Percentiles rank a stretch among this genome's conserved stretches.
Conservation (phyloP, 2,797 vertebrate species). For the Molossus alvarezi region DNA sequence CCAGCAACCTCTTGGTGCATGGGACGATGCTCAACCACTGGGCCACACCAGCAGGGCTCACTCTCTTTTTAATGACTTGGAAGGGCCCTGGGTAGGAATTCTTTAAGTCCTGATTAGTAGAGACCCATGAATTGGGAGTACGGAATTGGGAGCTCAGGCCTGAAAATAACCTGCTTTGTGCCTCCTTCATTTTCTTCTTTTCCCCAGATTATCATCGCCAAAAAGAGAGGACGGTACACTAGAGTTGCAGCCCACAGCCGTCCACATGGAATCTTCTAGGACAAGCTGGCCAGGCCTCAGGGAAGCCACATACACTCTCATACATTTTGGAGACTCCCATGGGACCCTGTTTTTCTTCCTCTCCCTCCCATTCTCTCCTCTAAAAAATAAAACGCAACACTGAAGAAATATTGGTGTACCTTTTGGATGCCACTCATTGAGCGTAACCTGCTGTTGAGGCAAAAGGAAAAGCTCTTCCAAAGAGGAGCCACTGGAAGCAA, state of each 20-base stretch:
- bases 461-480: conserved; percentile 33
- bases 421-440: conserved; percentile 68
- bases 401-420: conserved; percentile 72
- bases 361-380: conserved; percentile 86
- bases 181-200: conserved; percentile 64
- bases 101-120: conserved; percentile 42
- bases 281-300: conserved; percentile 72
- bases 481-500: conserved; percentile 38
- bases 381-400: conserved; percentile 88
- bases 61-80: conserved; percentile 26
- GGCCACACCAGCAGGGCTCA: background rate
- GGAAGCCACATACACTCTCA: conserved; percentile 10
- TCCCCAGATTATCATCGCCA: conserved; percentile 97
- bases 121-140: background rate
- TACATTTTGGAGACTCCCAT: conserved; percentile 10
- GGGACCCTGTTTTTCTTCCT: conserved; percentile 63
- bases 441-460: conserved; percentile 21
- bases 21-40: no score
- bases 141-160: background rate
- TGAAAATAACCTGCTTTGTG: conserved; percentile 71
- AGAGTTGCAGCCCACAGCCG: conserved; percentile 82
- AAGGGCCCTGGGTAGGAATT: conserved; percentile 16
- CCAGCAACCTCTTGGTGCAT: no score
- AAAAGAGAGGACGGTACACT: conserved; percentile 99
- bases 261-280: conserved; percentile 78